phyloP scores from a whole-genome alignment of 2,888 invertebrate species.

The Bruchidius siliquastri region DNA sequence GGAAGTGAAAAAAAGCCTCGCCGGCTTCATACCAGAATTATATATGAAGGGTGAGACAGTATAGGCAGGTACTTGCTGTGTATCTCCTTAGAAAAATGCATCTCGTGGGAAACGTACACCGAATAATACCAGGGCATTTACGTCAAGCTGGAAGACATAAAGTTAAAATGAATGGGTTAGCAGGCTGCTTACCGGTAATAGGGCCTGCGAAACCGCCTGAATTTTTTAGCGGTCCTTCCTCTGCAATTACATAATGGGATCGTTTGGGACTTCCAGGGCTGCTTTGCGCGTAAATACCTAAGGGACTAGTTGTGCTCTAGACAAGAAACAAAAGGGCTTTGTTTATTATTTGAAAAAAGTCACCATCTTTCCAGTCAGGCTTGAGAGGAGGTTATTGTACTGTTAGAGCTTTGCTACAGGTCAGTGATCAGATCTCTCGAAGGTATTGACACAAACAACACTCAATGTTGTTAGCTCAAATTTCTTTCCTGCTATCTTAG shows the following conservation, averaged over 20 bases:
- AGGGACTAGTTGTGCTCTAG: background rate
- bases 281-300: background rate
- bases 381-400: too few relatives aligned
- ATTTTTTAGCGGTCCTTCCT: background rate
- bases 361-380: too few relatives aligned
- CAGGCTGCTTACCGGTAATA: background rate
- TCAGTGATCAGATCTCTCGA: too few relatives aligned
- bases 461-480: too few relatives aligned
- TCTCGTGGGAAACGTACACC: background rate
- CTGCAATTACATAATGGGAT: background rate
- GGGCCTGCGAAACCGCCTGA: background rate
- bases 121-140: background rate
- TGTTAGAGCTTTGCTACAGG: too few relatives aligned
- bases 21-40: background rate
- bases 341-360: too few relatives aligned
- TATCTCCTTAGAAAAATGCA: background rate
- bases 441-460: too few relatives aligned
- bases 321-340: too few relatives aligned
- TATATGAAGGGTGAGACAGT: background rate
- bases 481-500: too few relatives aligned
- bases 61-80: background rate
- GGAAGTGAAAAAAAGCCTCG: background rate
- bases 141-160: background rate
- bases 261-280: background rate
- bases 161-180: background rate